Conservation (phyloP, 2,888 invertebrate genomes). For the Villa cingulata region DNA sequence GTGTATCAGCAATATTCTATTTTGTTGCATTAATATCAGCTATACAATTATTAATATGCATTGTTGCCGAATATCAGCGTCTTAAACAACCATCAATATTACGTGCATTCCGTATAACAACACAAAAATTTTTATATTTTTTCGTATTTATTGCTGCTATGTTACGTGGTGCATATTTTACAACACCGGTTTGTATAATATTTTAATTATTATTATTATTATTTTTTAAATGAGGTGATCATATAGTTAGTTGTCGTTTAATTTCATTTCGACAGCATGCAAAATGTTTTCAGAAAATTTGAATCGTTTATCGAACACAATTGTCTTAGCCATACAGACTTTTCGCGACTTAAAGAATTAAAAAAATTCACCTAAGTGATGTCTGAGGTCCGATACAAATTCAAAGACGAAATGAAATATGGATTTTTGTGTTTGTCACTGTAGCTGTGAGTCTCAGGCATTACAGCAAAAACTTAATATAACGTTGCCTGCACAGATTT, state of each 20-base stretch:
- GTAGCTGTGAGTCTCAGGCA: no score
- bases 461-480: no score
- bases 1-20: constrained; percentile 64
- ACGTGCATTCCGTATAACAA: constrained; percentile 73
- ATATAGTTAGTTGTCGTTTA: not conserved
- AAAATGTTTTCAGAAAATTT: no score
- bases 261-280: no score
- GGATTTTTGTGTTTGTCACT: no score
- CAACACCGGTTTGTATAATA: constrained; percentile 59
- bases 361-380: no score
- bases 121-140: constrained; percentile 78
- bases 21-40: constrained; percentile 72
- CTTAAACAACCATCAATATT: constrained; percentile 71
- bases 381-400: no score
- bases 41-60: constrained; percentile 70
- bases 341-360: no score
- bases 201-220: constrained; percentile 1
- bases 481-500: no score
- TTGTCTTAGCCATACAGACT: no score
- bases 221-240: not conserved
- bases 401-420: no score
- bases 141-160: constrained; percentile 75
- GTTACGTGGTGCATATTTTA: constrained; percentile 77
- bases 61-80: constrained; percentile 66
- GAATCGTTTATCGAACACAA: no score